Conservation (phyloP, 2,888 invertebrate genomes). For the Stenurella melanura region DNA sequence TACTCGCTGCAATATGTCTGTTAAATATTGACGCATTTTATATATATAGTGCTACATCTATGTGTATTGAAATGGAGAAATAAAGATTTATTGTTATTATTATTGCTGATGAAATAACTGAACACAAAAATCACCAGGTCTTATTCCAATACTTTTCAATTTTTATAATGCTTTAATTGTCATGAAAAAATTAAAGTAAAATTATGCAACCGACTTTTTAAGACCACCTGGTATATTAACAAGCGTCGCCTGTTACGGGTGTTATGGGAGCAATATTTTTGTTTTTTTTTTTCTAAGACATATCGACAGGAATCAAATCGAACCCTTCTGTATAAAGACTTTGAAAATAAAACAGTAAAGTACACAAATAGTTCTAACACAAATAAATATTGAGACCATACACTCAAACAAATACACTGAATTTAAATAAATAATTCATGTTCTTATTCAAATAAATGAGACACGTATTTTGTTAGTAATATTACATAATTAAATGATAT, state of each 20-base stretch:
- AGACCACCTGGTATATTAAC: neutral
- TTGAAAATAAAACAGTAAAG: slow-evolving; percentile 35
- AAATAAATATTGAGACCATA: slow-evolving; percentile 41
- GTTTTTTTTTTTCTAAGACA: neutral
- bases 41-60: no score
- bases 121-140: no score
- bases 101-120: no score
- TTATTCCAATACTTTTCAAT: no score
- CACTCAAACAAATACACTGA: slow-evolving; percentile 43
- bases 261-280: neutral
- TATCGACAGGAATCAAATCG: slow-evolving; percentile 8
- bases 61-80: no score
- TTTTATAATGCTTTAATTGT: no score
- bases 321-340: slow-evolving; percentile 23
- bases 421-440: slow-evolving; percentile 44
- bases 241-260: neutral
- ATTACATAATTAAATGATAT: slow-evolving; percentile 45
- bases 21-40: no score
- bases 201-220: neutral
- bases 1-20: no score
- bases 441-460: slow-evolving; percentile 41
- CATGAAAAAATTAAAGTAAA: neutral
- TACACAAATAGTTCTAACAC: slow-evolving; percentile 38
- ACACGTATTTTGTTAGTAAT: slow-evolving; percentile 44
- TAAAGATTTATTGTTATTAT: no score